These are phyloP conservation scores for Pseudachorutes palmiensis DNA, from an alignment of 1,140 invertebrate genomes.

Conservation along the genomic window DNA sequence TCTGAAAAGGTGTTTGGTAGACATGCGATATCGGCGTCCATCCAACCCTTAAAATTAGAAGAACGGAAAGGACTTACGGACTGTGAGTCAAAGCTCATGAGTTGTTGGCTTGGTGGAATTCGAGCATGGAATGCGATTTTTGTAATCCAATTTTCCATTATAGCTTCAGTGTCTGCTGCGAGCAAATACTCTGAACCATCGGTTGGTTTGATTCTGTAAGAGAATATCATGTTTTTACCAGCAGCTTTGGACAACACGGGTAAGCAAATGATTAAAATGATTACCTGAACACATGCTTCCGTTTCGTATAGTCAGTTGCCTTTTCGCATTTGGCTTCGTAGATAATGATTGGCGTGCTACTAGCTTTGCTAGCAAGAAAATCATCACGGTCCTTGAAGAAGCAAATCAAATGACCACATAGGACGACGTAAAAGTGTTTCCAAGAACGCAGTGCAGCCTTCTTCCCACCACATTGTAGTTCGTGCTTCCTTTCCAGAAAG, in stretches of 20 bases:
- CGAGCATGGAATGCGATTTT: slow-evolving; percentile 91
- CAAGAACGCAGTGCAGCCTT: slow-evolving; percentile 85
- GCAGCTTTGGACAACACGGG: background rate
- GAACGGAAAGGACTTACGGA: slow-evolving; percentile 40
- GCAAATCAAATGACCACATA: slow-evolving; percentile 91
- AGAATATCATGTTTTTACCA: slow-evolving; percentile 8
- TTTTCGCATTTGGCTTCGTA: slow-evolving; percentile 73
- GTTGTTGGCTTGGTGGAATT: slow-evolving; percentile 76
- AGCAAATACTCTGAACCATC: slow-evolving; percentile 93
- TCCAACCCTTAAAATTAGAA: background rate
- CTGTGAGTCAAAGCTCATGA: slow-evolving; percentile 66
- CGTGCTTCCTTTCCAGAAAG: slow-evolving; percentile 87
- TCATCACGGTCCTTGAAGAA: slow-evolving; percentile 95
- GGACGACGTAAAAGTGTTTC: slow-evolving; percentile 86
- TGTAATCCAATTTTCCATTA: slow-evolving; percentile 86
- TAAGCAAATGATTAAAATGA: background rate
- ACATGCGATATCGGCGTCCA: background rate
- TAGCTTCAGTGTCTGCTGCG: slow-evolving; percentile 59
- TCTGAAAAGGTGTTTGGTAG: background rate
- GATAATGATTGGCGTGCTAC: slow-evolving; percentile 80
- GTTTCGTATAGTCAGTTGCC: slow-evolving; percentile 89
- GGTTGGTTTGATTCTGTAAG: slow-evolving; percentile 55
- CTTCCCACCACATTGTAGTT: slow-evolving; percentile 84
- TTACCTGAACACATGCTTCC: slow-evolving; percentile 78
- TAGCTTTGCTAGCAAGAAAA: slow-evolving; percentile 77